Base-by-base conservation (phyloP, 2,113 vertebrate species). In the Aspiorhynchus laticeps region DNA sequence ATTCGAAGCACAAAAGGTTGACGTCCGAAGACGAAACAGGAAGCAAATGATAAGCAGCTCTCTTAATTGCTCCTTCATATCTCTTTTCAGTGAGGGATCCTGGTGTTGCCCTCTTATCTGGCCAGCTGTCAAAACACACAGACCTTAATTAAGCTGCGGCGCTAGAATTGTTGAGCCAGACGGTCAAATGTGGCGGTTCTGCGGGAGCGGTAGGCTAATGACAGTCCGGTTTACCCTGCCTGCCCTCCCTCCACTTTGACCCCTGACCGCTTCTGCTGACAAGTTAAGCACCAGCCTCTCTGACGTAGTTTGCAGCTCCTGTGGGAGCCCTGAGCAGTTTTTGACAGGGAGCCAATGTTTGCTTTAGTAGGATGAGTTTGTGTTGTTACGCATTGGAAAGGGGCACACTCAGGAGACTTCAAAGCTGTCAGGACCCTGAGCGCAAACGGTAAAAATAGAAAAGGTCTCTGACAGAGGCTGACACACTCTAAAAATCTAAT, bases 301-400 rank as follows among this genome's bases (percentile, higher is more conserved):
- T 92, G 90, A 91, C 88, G 86, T 90, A 89, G 77, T 79, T 88
- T 85, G 51, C 31, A 43, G 80, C 67, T 73, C 87, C 85, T 80
- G 36, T 73, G 88, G 86, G 86, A 88, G 84, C 53, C 80, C 85
- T 88, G 77, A 51, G 69, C 82, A 79, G 78, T 85, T 87, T 80
- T 90, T 91, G 87, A 87, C 88, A 63, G 36, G 24, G 78, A 86
- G 88, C 88, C 91, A 90, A 74, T 86, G 81, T 87, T 90, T 86
- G 80, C 73, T 88, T 91, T 85, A 87, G 82, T 81, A 65, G 56
- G 76, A 79, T 56, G 67, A 74, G 87, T 91, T 90, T 90, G 87
- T 89, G 87, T 90, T 90, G 80, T 80, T 88, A 87, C 84, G 78
- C 83, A 87, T 87, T 31, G 67, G 67, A 84, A 87, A 71, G 88